phyloP scores from a whole-genome alignment of 2,797 vertebrate species.

The Cuculus canorus region DNA sequence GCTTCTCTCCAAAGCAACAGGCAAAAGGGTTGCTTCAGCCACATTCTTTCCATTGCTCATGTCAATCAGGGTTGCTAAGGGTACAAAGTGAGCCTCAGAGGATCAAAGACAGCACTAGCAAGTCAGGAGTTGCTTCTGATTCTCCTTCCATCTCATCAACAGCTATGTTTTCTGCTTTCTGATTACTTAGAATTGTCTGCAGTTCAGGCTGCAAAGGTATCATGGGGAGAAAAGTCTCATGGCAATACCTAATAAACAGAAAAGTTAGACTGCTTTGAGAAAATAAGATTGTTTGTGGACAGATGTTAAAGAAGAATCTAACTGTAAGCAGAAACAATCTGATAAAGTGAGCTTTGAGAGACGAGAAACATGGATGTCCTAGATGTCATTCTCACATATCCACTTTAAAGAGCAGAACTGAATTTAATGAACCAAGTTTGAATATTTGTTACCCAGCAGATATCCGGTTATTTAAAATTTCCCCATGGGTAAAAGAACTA shows the following conservation, averaged over 20 bases:
- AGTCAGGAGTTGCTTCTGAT: background rate
- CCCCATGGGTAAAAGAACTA: slow-evolving; percentile 17
- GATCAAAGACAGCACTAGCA: background rate
- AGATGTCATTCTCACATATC: background rate
- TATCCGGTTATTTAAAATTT: background rate
- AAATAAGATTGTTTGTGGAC: background rate
- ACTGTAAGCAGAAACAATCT: background rate
- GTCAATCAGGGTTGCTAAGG: background rate
- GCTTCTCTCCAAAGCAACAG: background rate
- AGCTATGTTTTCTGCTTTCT: background rate
- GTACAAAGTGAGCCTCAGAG: background rate
- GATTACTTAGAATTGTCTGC: background rate
- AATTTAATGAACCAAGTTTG: background rate
- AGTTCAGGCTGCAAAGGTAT: background rate
- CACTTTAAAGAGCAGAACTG: background rate
- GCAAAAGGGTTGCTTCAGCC: background rate
- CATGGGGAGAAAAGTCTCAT: background rate
- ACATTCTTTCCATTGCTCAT: background rate
- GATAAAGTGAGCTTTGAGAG: background rate
- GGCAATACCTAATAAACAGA: background rate
- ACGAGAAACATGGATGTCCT: background rate
- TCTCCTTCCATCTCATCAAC: background rate
- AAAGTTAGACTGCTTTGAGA: background rate
- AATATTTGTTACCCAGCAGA: background rate
- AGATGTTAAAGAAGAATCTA: background rate